These are phyloP conservation scores for Clarias fuscus DNA, from an alignment of 2,797 vertebrate genomes.

Conservation along the genomic window DNA sequence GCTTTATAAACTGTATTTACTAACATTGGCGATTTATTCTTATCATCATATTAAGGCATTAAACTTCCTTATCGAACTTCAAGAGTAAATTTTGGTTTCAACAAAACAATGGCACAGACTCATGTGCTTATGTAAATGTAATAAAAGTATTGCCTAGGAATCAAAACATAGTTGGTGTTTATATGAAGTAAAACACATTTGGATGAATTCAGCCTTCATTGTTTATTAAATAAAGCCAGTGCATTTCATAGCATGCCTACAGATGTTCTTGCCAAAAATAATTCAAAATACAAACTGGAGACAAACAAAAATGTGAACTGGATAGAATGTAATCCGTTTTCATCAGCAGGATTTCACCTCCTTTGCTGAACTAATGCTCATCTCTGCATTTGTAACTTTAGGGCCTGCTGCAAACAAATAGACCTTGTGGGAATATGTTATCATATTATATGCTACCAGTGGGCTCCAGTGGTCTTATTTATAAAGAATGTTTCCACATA, in stretches of 20 bases:
- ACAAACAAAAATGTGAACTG: background rate
- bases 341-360: constrained; percentile 17
- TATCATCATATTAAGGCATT: background rate
- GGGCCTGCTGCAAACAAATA: constrained; percentile 14
- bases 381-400: background rate
- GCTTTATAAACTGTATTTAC: background rate
- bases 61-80: background rate
- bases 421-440: constrained; percentile 33
- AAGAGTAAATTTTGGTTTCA: background rate
- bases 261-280: constrained; percentile 29
- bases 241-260: constrained; percentile 21
- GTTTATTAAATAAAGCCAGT: constrained; percentile 47
- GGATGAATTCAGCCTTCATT: constrained; percentile 30
- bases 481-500: constrained; percentile 23
- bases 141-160: background rate
- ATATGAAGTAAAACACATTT: constrained; percentile 36
- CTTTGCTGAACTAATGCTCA: constrained; percentile 17
- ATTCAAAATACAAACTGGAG: constrained; percentile 24
- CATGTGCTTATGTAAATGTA: background rate
- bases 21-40: background rate
- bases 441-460: constrained; percentile 24
- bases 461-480: constrained; percentile 32
- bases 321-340: constrained; percentile 14
- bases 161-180: constrained; percentile 11
- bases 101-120: background rate